These are phyloP conservation scores for Chamaetylas fuelleborni DNA, from an alignment of 2,113 vertebrate genomes.

Conservation along the genomic window DNA sequence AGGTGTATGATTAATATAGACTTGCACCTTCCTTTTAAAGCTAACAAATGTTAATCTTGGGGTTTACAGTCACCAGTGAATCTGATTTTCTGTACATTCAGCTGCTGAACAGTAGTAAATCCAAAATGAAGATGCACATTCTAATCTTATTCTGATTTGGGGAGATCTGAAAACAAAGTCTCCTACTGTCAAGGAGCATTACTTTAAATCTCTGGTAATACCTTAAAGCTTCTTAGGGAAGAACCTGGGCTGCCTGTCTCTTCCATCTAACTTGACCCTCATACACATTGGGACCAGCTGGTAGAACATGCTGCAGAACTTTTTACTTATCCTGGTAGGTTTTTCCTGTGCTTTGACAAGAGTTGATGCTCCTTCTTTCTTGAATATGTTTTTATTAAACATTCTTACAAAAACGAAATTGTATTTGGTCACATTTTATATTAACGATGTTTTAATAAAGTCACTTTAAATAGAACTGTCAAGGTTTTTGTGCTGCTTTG, in stretches of 20 bases:
- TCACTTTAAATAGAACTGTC: slow-evolving; percentile 59
- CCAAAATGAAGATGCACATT: background rate
- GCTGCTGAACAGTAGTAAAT: background rate
- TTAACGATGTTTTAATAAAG: slow-evolving; percentile 80
- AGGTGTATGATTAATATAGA: background rate
- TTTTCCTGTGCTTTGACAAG: slow-evolving; percentile 60
- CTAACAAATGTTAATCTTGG: background rate
- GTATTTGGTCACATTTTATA: slow-evolving; percentile 78
- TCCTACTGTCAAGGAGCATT: background rate
- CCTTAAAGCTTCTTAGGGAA: slow-evolving; percentile 35
- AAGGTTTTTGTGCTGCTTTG: background rate
- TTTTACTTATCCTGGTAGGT: slow-evolving; percentile 45
- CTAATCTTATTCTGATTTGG: background rate
- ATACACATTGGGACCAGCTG: slow-evolving; percentile 27
- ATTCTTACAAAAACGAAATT: slow-evolving; percentile 68
- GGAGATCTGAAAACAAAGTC: background rate
- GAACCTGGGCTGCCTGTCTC: background rate
- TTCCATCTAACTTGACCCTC: background rate
- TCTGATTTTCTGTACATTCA: background rate
- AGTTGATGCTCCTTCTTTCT: slow-evolving; percentile 62
- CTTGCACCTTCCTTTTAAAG: background rate
- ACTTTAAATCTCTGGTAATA: slow-evolving; percentile 11
- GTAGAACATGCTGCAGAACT: slow-evolving; percentile 66
- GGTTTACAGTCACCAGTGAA: background rate
- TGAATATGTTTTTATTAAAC: slow-evolving; percentile 69